Percentiles rank a stretch among this genome's conserved stretches.
Conservation (phyloP, 2,888 invertebrate species). For the Euzophera pinguis region DNA sequence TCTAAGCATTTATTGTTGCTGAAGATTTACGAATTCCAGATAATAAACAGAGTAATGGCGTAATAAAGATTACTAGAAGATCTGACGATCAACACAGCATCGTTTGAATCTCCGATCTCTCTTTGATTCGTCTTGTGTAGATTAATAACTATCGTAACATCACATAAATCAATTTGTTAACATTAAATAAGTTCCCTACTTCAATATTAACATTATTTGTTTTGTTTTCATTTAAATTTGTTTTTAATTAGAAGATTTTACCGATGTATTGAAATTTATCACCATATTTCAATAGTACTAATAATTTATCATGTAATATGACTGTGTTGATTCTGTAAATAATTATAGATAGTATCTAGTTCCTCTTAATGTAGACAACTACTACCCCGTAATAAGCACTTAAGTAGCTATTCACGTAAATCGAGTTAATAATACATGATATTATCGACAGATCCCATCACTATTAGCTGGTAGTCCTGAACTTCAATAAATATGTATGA, state of each 20-base stretch:
- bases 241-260: no score
- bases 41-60: slow-evolving; percentile 5
- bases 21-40: slow-evolving; percentile 2
- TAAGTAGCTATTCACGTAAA: not conserved
- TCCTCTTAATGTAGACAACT: no score
- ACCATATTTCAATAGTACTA: no score
- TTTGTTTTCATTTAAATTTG: not conserved
- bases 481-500: slow-evolving; percentile 13
- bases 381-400: no score
- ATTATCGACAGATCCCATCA: not conserved
- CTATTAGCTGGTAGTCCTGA: not conserved
- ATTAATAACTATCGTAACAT: slow-evolving; percentile 1
- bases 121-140: not conserved
- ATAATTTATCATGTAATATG: no score
- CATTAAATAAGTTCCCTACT: no score
- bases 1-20: not conserved
- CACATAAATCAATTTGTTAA: not conserved
- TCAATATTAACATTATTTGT: no score
- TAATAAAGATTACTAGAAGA: not conserved
- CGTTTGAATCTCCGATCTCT: not conserved
- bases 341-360: no score
- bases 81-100: not conserved
- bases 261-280: no score
- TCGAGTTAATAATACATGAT: not conserved
- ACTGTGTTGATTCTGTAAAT: no score